These are phyloP conservation scores for Oxycera nigricornis DNA, from an alignment of 2,888 invertebrate species.

Conservation along the genomic window DNA sequence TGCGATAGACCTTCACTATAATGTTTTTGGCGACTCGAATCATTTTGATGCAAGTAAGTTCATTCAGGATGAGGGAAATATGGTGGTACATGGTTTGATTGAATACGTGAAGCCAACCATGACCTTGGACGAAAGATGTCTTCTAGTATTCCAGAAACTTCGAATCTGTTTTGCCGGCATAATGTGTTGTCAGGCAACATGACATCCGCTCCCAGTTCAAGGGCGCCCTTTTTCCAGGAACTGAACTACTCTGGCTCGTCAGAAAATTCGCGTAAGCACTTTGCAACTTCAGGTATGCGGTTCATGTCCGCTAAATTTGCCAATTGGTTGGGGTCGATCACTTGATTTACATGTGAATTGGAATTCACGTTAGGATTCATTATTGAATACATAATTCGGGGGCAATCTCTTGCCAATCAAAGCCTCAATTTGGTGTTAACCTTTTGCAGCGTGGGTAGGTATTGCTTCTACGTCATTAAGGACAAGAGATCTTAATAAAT, in stretches of 20 bases:
- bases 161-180: too few species aligned
- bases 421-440: too few species aligned
- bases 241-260: neutral
- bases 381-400: too few species aligned
- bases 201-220: too few species aligned
- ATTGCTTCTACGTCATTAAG: too few species aligned
- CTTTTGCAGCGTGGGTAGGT: too few species aligned
- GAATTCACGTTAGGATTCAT: neutral
- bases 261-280: neutral
- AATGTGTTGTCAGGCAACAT: too few species aligned
- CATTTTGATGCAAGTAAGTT: slow-evolving; percentile 37
- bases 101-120: slow-evolving; percentile 26
- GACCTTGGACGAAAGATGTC: slow-evolving; percentile 35
- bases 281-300: neutral
- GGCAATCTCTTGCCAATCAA: too few species aligned
- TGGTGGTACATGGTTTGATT: slow-evolving; percentile 40
- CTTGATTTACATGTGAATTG: neutral
- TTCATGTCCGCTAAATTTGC: too few species aligned
- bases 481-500: neutral
- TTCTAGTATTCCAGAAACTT: slow-evolving; percentile 33
- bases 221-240: too few species aligned
- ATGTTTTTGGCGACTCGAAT: neutral
- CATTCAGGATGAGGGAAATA: slow-evolving; percentile 28
- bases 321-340: neutral
- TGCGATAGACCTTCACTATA: neutral